These are phyloP conservation scores for Aythya baeri DNA, from an alignment of 2,113 vertebrate species.

Conservation along the genomic window DNA sequence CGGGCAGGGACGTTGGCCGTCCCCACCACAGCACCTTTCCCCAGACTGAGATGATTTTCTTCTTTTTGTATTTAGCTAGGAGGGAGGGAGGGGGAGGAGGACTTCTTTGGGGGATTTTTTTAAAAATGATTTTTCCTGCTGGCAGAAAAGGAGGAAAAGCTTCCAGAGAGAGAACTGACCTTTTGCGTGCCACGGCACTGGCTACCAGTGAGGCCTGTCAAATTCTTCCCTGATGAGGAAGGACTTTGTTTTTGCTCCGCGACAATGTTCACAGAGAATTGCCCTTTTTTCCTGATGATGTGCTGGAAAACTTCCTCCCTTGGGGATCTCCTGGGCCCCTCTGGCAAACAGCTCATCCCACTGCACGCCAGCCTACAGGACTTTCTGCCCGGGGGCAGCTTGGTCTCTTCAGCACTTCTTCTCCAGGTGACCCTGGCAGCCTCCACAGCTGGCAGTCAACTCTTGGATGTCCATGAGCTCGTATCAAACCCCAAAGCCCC, in stretches of 20 bases:
- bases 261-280: neutral
- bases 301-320: neutral
- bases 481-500: neutral
- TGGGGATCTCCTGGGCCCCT: accelerated
- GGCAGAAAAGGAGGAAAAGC: neutral
- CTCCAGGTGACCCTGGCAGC: neutral
- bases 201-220: neutral
- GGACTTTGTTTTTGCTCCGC: neutral
- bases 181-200: accelerated
- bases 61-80: neutral
- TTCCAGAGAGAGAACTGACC: neutral
- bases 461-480: neutral
- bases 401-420: neutral
- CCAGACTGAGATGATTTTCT: neutral
- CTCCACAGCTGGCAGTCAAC: accelerated
- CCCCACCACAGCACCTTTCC: accelerated
- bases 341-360: neutral
- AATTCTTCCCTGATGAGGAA: slow-evolving; percentile 50
- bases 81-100: neutral
- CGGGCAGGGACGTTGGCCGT: neutral
- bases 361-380: accelerated
- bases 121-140: neutral
- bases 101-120: neutral
- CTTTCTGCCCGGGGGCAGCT: neutral
- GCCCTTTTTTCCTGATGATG: neutral